A percentile compares a stretch with the other conserved stretches of the same genome.
phyloP scores from a whole-genome alignment of 2,888 invertebrate genomes.

The Leuctra nigra region DNA sequence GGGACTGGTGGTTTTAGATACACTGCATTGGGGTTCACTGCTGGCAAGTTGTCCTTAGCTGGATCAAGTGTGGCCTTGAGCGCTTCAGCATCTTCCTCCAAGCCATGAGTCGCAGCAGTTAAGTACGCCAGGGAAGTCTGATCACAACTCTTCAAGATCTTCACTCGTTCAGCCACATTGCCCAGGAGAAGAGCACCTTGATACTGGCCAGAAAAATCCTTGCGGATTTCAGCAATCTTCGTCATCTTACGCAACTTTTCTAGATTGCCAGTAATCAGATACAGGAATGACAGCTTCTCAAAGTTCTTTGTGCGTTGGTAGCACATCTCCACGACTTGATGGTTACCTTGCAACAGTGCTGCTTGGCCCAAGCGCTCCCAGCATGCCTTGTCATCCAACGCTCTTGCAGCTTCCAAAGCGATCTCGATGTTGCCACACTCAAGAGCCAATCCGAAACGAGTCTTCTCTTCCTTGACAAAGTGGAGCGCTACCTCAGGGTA shows the following conservation, averaged over 20 bases:
- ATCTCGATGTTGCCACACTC: constrained; percentile 99
- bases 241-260: constrained; percentile 98
- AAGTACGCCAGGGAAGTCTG: constrained; percentile 83
- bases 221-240: constrained; percentile 97
- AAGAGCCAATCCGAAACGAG: constrained; percentile 87
- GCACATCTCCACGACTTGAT: constrained; percentile 96
- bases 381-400: constrained; percentile 86
- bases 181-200: constrained; percentile 90
- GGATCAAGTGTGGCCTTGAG: constrained; percentile 57
- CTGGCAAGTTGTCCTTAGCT: constrained; percentile 47
- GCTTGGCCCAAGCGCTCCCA: constrained; percentile 96
- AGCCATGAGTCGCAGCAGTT: constrained; percentile 89
- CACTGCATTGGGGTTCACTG: constrained; percentile 65
- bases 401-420: constrained; percentile 92
- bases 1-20: constrained; percentile 85
- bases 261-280: constrained; percentile 95
- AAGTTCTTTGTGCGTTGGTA: constrained; percentile 99
- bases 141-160: constrained; percentile 59
- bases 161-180: constrained; percentile 83
- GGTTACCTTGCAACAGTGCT: constrained; percentile 89
- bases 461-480: constrained; percentile 98
- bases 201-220: constrained; percentile 94
- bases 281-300: constrained; percentile 95
- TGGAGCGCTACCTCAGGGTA: constrained; percentile 98
- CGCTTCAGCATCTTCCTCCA: constrained; percentile 69